Conservation (phyloP, 92 coral and sea anemone species). For the Bergia sp. region DNA sequence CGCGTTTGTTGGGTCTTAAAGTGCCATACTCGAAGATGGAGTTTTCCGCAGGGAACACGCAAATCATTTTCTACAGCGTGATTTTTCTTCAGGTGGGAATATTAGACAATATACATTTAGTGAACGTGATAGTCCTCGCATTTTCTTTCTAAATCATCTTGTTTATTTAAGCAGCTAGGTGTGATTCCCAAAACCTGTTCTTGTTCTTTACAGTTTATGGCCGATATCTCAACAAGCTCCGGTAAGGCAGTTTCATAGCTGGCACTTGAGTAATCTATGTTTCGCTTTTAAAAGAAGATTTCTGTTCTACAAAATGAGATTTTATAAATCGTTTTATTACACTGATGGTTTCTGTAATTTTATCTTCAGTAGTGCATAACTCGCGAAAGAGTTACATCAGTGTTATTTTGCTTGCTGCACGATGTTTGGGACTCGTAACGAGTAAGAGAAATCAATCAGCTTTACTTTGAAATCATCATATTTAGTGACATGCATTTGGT, state of each 20-base stretch:
- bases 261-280: background rate
- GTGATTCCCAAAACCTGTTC: background rate
- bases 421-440: background rate
- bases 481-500: background rate
- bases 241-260: constrained; percentile 1
- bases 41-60: background rate
- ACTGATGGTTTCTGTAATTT: background rate
- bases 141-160: background rate
- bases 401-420: no score
- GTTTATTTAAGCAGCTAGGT: background rate
- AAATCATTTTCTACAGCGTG: background rate
- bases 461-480: background rate
- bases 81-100: background rate
- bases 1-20: background rate
- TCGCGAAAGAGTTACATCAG: background rate
- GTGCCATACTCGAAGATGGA: background rate
- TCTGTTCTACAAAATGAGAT: background rate
- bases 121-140: background rate
- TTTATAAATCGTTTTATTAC: background rate
- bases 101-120: background rate
- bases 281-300: background rate
- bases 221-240: background rate
- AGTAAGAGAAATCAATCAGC: background rate
- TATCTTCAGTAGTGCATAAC: background rate
- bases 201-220: constrained; percentile 14